These are phyloP conservation scores for Blennius ocellaris DNA, from an alignment of 2,113 vertebrate genomes.

Conservation along the genomic window DNA sequence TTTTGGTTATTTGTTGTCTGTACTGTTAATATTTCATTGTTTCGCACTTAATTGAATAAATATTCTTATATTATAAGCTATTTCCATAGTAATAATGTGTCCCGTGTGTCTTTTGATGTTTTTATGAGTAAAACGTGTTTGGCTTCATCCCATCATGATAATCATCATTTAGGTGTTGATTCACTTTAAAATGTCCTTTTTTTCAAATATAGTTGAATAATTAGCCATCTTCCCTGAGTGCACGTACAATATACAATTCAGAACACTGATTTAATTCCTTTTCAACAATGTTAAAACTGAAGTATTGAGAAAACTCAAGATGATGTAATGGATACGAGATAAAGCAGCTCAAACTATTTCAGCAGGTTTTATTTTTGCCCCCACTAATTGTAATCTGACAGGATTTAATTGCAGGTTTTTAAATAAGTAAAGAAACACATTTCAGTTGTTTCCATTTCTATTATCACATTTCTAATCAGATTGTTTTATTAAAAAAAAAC, in stretches of 20 bases:
- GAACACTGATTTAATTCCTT: too few relatives aligned
- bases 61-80: slow-evolving; percentile 86
- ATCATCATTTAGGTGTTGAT: too few relatives aligned
- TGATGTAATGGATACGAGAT: too few relatives aligned
- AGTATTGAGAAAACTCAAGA: too few relatives aligned
- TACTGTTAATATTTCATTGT: slow-evolving; percentile 82
- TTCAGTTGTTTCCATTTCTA: background rate
- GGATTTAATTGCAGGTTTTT: background rate
- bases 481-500: background rate
- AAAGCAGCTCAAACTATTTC: background rate
- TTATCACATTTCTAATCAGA: background rate
- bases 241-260: too few relatives aligned
- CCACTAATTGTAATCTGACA: background rate
- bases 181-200: too few relatives aligned
- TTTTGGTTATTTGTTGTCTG: slow-evolving; percentile 71
- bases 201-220: too few relatives aligned
- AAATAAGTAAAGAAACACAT: background rate
- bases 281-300: too few relatives aligned
- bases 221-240: too few relatives aligned
- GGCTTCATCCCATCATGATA: too few relatives aligned
- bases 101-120: slow-evolving; percentile 35
- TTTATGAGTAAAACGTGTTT: too few relatives aligned
- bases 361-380: too few relatives aligned
- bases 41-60: slow-evolving; percentile 88
- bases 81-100: slow-evolving; percentile 62